These are phyloP conservation scores for Ctenochaetus hawaiiensis DNA, from an alignment of 2,797 vertebrate genomes.

Conservation along the genomic window DNA sequence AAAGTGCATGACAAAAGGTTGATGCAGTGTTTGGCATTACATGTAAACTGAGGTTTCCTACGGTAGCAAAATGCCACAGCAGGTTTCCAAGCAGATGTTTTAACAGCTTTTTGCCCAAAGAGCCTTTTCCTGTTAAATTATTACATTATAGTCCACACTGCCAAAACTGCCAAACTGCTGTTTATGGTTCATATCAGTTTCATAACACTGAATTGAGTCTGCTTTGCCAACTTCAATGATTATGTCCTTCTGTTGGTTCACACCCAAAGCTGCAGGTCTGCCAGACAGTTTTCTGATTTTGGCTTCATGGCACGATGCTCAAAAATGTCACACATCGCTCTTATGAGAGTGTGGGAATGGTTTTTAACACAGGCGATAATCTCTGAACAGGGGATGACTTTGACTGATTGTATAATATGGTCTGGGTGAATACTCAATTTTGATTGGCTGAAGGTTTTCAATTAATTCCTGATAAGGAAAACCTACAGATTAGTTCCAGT, in stretches of 20 bases:
- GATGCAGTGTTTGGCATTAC: conserved; percentile 1
- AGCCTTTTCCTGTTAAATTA: background rate
- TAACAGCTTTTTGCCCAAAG: conserved; percentile 26
- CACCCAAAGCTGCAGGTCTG: conserved; percentile 18
- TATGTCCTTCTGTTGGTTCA: conserved; percentile 35
- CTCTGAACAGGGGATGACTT: no score
- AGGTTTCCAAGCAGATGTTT: conserved; percentile 17
- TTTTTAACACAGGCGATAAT: no score
- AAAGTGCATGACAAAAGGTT: background rate
- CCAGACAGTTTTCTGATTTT: conserved; percentile 38
- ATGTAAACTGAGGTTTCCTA: background rate
- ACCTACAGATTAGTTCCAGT: no score
- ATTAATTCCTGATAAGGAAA: no score
- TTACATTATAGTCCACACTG: background rate
- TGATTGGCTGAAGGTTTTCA: no score
- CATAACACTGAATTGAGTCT: conserved; percentile 1
- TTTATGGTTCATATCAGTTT: conserved; percentile 1
- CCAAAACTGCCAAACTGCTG: conserved; percentile 13
- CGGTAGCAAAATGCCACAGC: conserved; percentile 21
- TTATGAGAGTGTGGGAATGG: no score
- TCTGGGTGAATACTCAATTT: no score
- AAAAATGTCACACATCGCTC: no score
- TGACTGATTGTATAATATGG: no score
- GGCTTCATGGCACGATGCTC: background rate
- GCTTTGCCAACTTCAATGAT: conserved; percentile 23